These are phyloP conservation scores for Gallirallus australis DNA, from an alignment of 2,797 vertebrate genomes.

Conservation along the genomic window DNA sequence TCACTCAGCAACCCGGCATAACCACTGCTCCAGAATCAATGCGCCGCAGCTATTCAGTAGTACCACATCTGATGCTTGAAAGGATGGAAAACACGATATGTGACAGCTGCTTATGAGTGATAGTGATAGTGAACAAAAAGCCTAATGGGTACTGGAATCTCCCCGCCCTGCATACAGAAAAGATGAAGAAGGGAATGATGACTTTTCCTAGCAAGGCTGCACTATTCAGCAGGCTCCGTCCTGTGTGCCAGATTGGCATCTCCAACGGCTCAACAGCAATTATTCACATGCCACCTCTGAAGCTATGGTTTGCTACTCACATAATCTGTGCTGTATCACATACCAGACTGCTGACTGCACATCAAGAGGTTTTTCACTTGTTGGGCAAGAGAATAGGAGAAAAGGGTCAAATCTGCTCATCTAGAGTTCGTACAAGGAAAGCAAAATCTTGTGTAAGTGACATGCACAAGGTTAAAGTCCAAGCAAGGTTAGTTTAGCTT, in stretches of 20 bases:
- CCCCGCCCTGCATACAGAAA: neutral
- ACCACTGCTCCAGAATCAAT: constrained; percentile 12
- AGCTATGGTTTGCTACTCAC: neutral
- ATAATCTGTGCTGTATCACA: neutral
- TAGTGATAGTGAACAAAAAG: constrained; percentile 41
- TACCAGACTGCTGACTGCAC: neutral
- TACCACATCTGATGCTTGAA: constrained; percentile 22
- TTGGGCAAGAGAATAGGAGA: neutral
- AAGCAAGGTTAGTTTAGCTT: neutral
- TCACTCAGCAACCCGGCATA: constrained; percentile 17
- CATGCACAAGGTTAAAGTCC: neutral
- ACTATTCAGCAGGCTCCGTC: neutral
- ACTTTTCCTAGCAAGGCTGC: neutral
- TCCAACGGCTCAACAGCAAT: neutral
- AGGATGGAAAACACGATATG: constrained; percentile 15
- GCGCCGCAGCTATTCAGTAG: neutral
- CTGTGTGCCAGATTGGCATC: constrained; percentile 29
- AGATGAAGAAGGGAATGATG: neutral
- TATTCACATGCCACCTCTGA: neutral
- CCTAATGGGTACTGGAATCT: neutral
- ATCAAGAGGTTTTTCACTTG: neutral
- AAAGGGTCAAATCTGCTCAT: neutral
- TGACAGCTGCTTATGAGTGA: constrained; percentile 52
- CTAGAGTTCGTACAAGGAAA: neutral
- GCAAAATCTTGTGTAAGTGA: neutral